phyloP scores from a whole-genome alignment of 2,113 vertebrate genomes.

The Neolamprologus fasciatus region DNA sequence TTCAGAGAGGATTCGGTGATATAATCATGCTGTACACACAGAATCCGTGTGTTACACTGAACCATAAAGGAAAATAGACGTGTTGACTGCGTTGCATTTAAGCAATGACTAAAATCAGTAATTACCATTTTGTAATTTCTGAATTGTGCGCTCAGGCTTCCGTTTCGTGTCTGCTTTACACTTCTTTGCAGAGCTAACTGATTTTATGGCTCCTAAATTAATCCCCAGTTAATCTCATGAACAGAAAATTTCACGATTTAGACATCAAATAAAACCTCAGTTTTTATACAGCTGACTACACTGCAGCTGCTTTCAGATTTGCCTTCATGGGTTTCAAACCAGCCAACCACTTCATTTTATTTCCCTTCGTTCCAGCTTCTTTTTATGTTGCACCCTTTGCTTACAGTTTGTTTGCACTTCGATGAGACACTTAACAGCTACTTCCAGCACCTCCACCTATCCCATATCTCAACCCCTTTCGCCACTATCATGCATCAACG shows the following conservation, averaged over 20 bases:
- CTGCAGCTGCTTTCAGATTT: neutral
- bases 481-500: neutral
- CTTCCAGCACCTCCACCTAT: neutral
- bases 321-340: neutral
- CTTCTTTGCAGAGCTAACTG: neutral
- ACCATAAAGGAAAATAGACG: neutral
- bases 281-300: neutral
- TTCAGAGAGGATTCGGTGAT: neutral
- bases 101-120: neutral
- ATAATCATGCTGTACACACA: neutral
- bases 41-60: neutral
- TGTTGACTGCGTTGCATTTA: neutral
- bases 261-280: neutral
- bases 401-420: neutral
- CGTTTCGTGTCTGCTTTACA: neutral
- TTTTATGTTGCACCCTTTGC: neutral
- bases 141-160: neutral
- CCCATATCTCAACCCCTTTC: neutral
- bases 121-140: neutral
- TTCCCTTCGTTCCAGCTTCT: neutral
- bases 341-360: neutral
- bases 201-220: neutral
- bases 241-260: neutral
- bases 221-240: no score
- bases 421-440: neutral